Conservation (phyloP, 2,888 invertebrate species). For the Agriotes lineatus region DNA sequence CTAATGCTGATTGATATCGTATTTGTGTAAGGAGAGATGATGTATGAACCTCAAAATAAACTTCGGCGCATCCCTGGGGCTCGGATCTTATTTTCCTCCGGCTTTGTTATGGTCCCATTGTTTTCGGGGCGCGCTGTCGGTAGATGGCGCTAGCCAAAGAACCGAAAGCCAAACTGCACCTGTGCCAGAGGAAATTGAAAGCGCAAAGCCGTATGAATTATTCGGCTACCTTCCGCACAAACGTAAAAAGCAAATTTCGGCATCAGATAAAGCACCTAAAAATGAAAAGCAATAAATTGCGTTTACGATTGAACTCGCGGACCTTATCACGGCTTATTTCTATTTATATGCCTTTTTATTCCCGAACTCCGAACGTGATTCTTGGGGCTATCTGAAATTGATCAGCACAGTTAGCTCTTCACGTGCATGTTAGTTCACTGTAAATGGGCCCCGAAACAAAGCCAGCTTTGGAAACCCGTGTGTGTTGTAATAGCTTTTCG, state of each 20-base stretch:
- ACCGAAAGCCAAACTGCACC: neutral
- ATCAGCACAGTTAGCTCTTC: neutral
- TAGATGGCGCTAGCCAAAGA: neutral
- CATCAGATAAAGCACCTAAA: neutral
- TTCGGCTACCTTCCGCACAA: neutral
- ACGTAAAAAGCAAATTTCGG: neutral
- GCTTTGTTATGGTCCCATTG: neutral
- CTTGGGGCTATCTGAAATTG: slow-evolving; percentile 1
- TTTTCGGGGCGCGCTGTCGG: neutral
- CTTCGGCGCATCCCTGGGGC: neutral
- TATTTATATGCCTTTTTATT: slow-evolving; percentile 12
- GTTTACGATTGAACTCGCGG: slow-evolving; percentile 11
- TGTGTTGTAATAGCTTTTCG: too few species aligned
- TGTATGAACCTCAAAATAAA: slow-evolving; percentile 8
- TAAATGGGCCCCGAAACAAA: neutral
- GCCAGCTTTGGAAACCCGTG: too few species aligned
- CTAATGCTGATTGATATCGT: slow-evolving; percentile 17
- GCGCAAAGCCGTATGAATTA: neutral
- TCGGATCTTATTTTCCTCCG: neutral
- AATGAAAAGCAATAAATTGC: slow-evolving; percentile 15
- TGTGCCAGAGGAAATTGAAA: neutral
- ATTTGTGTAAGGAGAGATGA: neutral
- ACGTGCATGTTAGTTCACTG: neutral
- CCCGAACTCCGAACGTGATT: slow-evolving; percentile 5
- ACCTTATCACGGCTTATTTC: slow-evolving; percentile 16